These are phyloP conservation scores for Scrobipalpa costella DNA, from an alignment of 2,888 invertebrate genomes.

Conservation along the genomic window DNA sequence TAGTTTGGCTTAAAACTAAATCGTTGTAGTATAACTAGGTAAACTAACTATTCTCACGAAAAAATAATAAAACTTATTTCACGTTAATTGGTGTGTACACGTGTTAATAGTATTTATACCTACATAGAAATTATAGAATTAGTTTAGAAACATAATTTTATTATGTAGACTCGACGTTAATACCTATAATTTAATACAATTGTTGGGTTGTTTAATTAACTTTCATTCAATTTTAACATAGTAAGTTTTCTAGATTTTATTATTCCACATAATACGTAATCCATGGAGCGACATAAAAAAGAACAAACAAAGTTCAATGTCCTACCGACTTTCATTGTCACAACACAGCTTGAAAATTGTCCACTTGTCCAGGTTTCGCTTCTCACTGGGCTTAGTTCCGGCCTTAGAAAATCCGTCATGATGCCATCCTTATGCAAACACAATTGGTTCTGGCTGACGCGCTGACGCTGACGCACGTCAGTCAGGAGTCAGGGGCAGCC, in stretches of 20 bases:
- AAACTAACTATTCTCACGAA: too few relatives aligned
- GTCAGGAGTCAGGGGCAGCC: neutral
- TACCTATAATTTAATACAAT: too few relatives aligned
- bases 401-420: constrained; percentile 24
- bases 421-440: constrained; percentile 31
- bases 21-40: too few relatives aligned
- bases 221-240: too few relatives aligned
- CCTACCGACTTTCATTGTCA: constrained; percentile 5
- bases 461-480: constrained; percentile 27
- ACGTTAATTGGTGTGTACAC: too few relatives aligned
- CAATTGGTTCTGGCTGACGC: constrained; percentile 34
- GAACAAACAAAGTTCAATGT: constrained; percentile 6
- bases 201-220: too few relatives aligned
- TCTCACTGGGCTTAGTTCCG: constrained; percentile 16
- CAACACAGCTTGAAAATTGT: neutral
- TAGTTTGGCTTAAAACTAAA: too few relatives aligned
- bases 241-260: neutral
- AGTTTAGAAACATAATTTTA: too few relatives aligned
- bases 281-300: neutral
- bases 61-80: too few relatives aligned
- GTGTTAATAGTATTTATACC: too few relatives aligned
- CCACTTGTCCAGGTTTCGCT: constrained; percentile 6
- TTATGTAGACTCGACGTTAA: too few relatives aligned
- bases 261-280: neutral
- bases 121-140: too few relatives aligned